phyloP scores from a whole-genome alignment of 2,888 invertebrate genomes.

The Hetaerina titia region DNA sequence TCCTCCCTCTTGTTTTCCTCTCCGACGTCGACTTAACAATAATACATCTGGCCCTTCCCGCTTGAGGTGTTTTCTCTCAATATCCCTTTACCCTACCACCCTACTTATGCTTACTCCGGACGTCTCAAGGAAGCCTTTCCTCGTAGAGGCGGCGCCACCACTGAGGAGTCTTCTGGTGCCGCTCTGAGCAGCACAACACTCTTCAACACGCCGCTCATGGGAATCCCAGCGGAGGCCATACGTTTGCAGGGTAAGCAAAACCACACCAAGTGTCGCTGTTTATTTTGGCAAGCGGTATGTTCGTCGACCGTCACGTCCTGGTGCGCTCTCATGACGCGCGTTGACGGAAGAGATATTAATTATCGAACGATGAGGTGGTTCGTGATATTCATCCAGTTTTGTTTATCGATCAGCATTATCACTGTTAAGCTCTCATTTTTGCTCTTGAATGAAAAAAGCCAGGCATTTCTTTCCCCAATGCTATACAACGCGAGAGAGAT shows the following conservation, averaged over 20 bases:
- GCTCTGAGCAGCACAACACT: constrained; percentile 25
- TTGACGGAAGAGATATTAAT: not conserved
- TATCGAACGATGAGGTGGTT: not conserved
- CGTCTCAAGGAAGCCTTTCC: not conserved
- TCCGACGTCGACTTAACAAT: not conserved
- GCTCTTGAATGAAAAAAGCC: not conserved
- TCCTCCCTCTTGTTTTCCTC: too few species aligned
- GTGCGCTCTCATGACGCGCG: not conserved
- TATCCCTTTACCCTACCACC: not conserved
- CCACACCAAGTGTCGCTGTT: not conserved
- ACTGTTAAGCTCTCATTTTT: not conserved
- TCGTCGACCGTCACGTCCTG: not conserved
- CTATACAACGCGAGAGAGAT: too few species aligned
- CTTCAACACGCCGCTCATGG: constrained; percentile 49
- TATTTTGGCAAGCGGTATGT: not conserved
- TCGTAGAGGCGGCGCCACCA: constrained; percentile 27
- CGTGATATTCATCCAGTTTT: too few species aligned
- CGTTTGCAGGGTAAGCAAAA: constrained; percentile 52
- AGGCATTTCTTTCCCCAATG: not conserved
- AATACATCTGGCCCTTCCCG: not conserved
- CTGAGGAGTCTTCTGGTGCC: constrained; percentile 38
- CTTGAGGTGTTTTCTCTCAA: not conserved
- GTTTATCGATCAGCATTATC: not conserved
- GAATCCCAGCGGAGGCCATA: constrained; percentile 61
- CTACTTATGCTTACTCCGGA: not conserved